Evolutionary conservation across 1,140 invertebrate genomes (phyloP).

Genomic region (Sitobion miscanthi): DNA sequence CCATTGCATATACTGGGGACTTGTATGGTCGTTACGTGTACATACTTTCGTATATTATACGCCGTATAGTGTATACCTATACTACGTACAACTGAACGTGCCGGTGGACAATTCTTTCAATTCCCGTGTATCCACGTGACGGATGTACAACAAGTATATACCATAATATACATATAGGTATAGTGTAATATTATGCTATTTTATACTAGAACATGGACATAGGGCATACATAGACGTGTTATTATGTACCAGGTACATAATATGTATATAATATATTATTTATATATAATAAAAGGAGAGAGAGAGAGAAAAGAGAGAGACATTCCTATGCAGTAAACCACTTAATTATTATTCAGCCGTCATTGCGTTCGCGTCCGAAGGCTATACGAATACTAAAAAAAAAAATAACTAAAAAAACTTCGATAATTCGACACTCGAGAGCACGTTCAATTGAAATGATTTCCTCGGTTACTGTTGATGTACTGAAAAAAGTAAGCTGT

Average conservation of each 20-base stretch:
- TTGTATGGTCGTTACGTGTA: background rate
- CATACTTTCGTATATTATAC: background rate
- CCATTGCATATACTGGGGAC: background rate
- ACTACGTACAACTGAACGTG: background rate
- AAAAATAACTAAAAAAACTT: background rate
- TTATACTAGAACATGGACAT: background rate
- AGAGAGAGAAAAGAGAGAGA: background rate
- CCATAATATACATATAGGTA: background rate
- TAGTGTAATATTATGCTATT: background rate
- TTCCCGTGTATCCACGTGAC: background rate
- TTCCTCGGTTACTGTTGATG: background rate
- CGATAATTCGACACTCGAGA: background rate
- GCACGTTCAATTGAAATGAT: background rate
- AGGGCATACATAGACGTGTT: background rate
- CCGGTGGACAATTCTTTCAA: background rate
- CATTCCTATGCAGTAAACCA: constrained; percentile 1
- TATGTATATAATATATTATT: background rate
- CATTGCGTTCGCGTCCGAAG: constrained; percentile 16
- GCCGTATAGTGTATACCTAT: background rate
- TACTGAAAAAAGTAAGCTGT: background rate
- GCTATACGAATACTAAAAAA: background rate
- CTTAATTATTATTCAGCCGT: constrained; percentile 39
- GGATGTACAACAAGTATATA: background rate
- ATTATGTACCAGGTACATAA: background rate
- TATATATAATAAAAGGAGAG: too few relatives aligned